Evolutionary conservation across 2,888 invertebrate species (phyloP).

Genomic region (Ormia ochracea): DNA sequence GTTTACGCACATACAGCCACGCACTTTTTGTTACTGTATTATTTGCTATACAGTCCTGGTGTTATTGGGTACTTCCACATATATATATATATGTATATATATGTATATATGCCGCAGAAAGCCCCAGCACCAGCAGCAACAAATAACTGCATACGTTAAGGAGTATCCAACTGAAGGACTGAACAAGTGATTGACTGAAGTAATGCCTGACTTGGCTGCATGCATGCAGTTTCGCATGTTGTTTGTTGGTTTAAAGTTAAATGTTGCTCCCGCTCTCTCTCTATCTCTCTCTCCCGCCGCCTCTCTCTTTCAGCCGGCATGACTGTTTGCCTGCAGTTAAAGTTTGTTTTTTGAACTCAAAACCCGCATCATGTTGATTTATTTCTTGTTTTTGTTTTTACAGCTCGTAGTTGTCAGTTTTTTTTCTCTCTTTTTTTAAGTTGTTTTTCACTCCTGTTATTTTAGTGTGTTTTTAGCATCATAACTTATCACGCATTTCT

Average conservation of each 20-base stretch:
- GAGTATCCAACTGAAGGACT: background rate
- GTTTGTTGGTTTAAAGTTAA: background rate
- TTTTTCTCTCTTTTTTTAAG: too few species aligned
- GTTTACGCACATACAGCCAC: conserved; percentile 42
- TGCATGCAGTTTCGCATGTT: background rate
- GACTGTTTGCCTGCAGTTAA: background rate
- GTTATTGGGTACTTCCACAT: too few species aligned
- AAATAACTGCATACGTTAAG: background rate
- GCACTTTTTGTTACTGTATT: conserved; percentile 16
- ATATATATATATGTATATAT: too few species aligned
- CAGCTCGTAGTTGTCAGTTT: background rate
- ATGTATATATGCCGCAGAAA: background rate
- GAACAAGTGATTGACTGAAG: background rate
- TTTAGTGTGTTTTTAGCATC: conserved; percentile 16
- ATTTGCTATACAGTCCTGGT: background rate
- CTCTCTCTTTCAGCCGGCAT: background rate
- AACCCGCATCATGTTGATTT: conserved; percentile 51
- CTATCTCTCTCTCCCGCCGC: background rate
- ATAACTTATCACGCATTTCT: conserved; percentile 46
- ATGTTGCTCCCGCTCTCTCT: background rate
- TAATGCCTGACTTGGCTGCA: background rate
- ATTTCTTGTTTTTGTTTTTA: conserved; percentile 31
- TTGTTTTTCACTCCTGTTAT: conserved; percentile 26
- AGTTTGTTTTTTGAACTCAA: conserved; percentile 21
- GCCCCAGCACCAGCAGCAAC: background rate